Evolutionary conservation across 2,797 vertebrate genomes (phyloP).

Genomic region (Channallabes apus): DNA sequence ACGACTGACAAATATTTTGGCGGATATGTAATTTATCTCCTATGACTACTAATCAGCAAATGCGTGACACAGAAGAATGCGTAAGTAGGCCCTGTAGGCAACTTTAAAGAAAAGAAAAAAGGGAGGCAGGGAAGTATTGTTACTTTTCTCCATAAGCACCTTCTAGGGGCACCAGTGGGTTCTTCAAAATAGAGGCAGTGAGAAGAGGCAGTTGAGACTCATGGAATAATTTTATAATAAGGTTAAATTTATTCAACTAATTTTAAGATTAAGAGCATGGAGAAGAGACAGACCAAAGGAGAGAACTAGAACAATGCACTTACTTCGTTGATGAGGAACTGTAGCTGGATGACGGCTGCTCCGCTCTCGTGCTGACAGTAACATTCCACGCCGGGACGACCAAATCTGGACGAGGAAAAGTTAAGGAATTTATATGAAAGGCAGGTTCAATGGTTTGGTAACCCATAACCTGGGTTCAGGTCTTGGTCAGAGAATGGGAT

Average conservation of each 20-base stretch:
- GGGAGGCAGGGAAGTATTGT: slow-evolving; percentile 31
- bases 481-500: too few species aligned
- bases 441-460: not conserved
- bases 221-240: not conserved
- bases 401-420: slow-evolving; percentile 81
- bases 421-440: slow-evolving; percentile 78
- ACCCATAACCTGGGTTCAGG: too few species aligned
- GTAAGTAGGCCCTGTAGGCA: slow-evolving; percentile 42
- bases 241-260: too few species aligned
- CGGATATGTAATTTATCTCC: not conserved
- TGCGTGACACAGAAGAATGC: slow-evolving; percentile 26
- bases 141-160: slow-evolving; percentile 34
- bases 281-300: slow-evolving; percentile 10
- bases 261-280: slow-evolving; percentile 1
- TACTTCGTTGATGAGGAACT: slow-evolving; percentile 99
- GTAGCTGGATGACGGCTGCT: slow-evolving; percentile 94
- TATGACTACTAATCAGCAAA: slow-evolving; percentile 19
- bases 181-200: slow-evolving; percentile 35
- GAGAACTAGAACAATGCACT: slow-evolving; percentile 53
- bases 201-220: slow-evolving; percentile 32
- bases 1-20: not conserved
- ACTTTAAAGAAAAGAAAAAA: slow-evolving; percentile 32
- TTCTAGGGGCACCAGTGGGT: slow-evolving; percentile 47
- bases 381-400: slow-evolving; percentile 94
- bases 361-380: slow-evolving; percentile 96